These are phyloP conservation scores for Rana temporaria DNA, from an alignment of 2,113 vertebrate genomes.

Conservation along the genomic window DNA sequence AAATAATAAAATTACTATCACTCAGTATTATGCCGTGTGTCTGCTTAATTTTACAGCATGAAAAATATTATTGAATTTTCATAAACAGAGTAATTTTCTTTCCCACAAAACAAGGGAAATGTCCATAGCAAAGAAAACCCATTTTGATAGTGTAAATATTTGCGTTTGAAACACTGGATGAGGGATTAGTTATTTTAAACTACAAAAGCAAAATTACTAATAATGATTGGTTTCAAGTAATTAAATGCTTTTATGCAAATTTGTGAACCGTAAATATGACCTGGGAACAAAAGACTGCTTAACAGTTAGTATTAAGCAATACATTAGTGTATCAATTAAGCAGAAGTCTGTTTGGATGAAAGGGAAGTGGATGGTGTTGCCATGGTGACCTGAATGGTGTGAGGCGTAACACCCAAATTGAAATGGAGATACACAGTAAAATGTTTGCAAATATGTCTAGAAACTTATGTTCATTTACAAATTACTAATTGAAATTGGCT, in stretches of 20 bases:
- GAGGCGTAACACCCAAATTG: conserved; percentile 74
- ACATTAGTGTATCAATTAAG: conserved; percentile 99
- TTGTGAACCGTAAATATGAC: conserved; percentile 89
- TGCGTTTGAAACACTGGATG: conserved; percentile 80
- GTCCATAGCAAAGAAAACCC: conserved; percentile 70
- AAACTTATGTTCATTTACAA: conserved; percentile 69
- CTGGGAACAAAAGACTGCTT: conserved; percentile 96
- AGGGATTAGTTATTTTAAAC: conserved; percentile 85
- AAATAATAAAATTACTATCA: not conserved
- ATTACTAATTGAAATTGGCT: conserved; percentile 62
- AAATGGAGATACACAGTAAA: conserved; percentile 71
- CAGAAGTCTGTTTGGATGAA: conserved; percentile 88
- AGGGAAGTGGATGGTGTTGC: conserved; percentile 77
- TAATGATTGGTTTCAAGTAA: conserved; percentile 93
- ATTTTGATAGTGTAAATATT: conserved; percentile 88
- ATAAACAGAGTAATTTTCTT: conserved; percentile 73
- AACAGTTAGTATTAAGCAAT: conserved; percentile 90
- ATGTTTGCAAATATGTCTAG: conserved; percentile 80
- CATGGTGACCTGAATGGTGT: conserved; percentile 78
- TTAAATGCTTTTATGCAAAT: conserved; percentile 97
- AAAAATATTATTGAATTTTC: conserved; percentile 32
- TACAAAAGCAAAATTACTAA: conserved; percentile 88
- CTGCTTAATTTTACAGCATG: conserved; percentile 1
- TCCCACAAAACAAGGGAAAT: conserved; percentile 67
- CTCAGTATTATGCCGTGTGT: not conserved